A percentile compares a stretch with the other conserved stretches of the same genome.
Evolutionary conservation across 2,888 invertebrate genomes (phyloP).

Genomic region (Arrhopalites spinosus): DNA sequence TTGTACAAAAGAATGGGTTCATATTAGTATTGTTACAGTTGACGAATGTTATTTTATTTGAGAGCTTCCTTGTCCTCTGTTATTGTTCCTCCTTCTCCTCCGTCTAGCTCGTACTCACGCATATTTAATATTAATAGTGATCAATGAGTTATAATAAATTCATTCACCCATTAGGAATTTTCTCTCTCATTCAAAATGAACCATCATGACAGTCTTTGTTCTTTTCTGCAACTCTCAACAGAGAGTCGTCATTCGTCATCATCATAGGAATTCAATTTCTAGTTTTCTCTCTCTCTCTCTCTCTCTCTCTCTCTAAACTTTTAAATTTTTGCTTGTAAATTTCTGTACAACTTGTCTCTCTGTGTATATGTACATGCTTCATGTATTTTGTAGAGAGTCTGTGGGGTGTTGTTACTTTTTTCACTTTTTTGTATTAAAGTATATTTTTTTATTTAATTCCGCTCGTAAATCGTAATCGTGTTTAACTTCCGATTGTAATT

Average conservation of each 20-base stretch:
- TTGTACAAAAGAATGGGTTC: background rate
- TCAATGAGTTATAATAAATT: constrained; percentile 1
- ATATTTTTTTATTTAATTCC: background rate
- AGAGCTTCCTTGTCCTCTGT: background rate
- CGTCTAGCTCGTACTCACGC: constrained; percentile 8
- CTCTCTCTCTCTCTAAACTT: background rate
- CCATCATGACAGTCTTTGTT: background rate
- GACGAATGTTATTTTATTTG: background rate
- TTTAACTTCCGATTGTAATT: constrained; percentile 20
- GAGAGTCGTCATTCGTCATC: background rate
- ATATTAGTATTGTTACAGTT: background rate
- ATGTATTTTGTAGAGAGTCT: background rate
- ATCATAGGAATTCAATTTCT: constrained; percentile 12
- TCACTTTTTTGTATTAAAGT: background rate
- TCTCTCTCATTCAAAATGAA: background rate
- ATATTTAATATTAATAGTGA: constrained; percentile 16
- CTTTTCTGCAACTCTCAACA: too few species aligned
- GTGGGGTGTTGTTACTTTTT: too few species aligned
- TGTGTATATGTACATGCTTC: too few species aligned
- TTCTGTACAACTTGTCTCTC: too few species aligned
- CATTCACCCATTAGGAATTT: constrained; percentile 4
- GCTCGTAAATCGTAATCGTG: background rate
- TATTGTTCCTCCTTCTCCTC: background rate
- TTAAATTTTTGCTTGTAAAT: background rate
- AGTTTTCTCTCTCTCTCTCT: constrained; percentile 17